Conservation (phyloP, 2,888 invertebrate species). For the Apamea epomidion region DNA sequence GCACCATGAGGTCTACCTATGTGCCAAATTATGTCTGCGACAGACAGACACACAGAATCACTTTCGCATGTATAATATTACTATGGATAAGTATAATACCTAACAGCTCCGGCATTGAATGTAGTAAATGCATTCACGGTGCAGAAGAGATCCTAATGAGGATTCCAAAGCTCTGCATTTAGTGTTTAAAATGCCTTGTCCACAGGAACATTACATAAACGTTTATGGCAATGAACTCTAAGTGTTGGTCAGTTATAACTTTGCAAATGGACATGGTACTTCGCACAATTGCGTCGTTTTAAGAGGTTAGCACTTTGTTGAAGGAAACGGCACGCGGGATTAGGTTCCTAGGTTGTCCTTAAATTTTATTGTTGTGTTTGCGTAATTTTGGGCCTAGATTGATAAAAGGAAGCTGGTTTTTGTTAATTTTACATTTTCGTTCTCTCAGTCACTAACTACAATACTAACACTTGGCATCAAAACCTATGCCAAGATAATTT, state of each 20-base stretch:
- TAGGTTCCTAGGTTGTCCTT: neutral
- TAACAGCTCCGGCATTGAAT: neutral
- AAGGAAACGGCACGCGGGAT: constrained; percentile 9
- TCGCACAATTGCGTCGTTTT: constrained; percentile 15
- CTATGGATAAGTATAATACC: neutral
- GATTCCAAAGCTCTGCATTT: neutral
- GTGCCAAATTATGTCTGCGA: no score
- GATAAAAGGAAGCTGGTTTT: neutral
- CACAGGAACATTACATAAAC: constrained; percentile 24
- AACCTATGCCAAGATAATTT: no score
- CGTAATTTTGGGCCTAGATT: neutral
- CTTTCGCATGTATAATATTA: neutral
- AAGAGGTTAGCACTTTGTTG: neutral
- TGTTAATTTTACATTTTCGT: neutral
- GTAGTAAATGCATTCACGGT: neutral
- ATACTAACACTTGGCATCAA: no score
- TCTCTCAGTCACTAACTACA: neutral
- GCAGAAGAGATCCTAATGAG: no score
- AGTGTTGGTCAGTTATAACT: constrained; percentile 45
- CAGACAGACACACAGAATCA: neutral
- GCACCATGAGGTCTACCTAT: no score
- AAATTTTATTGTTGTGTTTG: neutral
- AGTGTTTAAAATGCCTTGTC: neutral
- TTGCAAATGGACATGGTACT: constrained; percentile 20
- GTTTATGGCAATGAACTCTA: constrained; percentile 27